Base-by-base conservation (phyloP, 2,797 vertebrate genomes). In the Alfaro cultratus region DNA sequence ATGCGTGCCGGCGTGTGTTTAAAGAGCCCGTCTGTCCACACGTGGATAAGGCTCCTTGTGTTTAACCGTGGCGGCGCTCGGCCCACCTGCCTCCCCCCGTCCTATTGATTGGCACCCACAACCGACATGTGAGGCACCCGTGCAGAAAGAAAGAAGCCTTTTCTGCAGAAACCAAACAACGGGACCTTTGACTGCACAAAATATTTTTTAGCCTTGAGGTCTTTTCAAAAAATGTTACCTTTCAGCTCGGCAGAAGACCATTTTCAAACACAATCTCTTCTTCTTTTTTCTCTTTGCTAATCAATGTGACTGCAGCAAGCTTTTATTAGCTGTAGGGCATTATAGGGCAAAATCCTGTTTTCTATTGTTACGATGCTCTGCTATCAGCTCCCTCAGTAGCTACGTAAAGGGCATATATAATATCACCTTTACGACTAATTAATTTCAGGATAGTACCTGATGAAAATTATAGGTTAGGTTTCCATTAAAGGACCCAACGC, bases 21-120 rank as follows among this genome's bases (percentile, higher is more conserved):
- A 82, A 80, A 82, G 76, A 79, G 83, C 70, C 51, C 10, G 45
- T 76, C 92, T 92, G 89, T 89, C 84, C 93, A 93, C 89, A 93
- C 87, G 92, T 26, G 91, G 91, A 93, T 93, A 93, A 92, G 85
- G 75, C 87, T 85, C 76, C 81, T 71, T 57, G 83, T 92, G 86
- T 91, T 91, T 89, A 88, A 89, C 86, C 51, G 83, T 84, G 15
- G 75, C 72, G 18, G 85, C 82, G 85, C 81, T 84, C 88, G 79
- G 64, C 83, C 85, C 74, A 70, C 81, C 83, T 82, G 83, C 55
- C 68, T 57, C 79, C 76, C 73, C 73, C 73, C 1, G 21, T 83
- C 47, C 81, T 90, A 93, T 89, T 87, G 92, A 93, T 90, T 85
- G 86, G 81, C 77, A 74, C 62, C 39, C 46, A 81, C 70, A 86